phyloP scores from a whole-genome alignment of 2,888 invertebrate genomes.

The Amorpha juglandis region DNA sequence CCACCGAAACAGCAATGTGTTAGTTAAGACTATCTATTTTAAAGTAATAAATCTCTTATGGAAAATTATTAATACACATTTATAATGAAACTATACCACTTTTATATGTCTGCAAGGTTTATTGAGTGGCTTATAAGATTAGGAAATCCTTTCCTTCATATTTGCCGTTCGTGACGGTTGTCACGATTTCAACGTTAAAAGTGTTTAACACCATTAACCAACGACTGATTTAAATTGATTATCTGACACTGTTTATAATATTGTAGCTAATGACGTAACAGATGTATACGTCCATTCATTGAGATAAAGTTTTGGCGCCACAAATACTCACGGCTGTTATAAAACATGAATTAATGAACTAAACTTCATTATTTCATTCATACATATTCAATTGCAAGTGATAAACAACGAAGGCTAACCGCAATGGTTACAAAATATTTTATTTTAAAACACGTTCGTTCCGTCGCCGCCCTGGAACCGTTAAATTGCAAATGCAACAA shows the following conservation, averaged over 20 bases:
- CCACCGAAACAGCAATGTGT: neutral
- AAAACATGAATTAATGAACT: conserved; percentile 22
- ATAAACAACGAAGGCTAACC: conserved; percentile 15
- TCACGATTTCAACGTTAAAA: conserved; percentile 55
- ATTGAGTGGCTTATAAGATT: conserved; percentile 33
- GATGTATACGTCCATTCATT: conserved; percentile 24
- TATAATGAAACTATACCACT: neutral
- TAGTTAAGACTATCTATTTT: neutral
- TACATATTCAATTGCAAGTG: conserved; percentile 14
- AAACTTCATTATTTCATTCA: conserved; percentile 4
- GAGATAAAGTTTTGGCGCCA: conserved; percentile 28
- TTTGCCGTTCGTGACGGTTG: conserved; percentile 46
- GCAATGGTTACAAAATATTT: conserved; percentile 23
- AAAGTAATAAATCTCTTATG: neutral
- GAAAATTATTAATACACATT: neutral
- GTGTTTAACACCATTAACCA: conserved; percentile 42
- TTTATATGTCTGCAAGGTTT: conserved; percentile 31
- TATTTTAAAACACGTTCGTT: conserved; percentile 17
- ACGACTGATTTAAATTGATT: conserved; percentile 38
- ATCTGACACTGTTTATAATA: conserved; percentile 10
- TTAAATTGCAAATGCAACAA: conserved; percentile 26
- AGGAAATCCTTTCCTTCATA: conserved; percentile 21
- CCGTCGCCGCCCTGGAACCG: conserved; percentile 26
- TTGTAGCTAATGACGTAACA: conserved; percentile 19
- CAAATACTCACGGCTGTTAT: conserved; percentile 23